Evolutionary conservation across 2,113 vertebrate genomes (phyloP).

Genomic region (Tetrao urogallus): DNA sequence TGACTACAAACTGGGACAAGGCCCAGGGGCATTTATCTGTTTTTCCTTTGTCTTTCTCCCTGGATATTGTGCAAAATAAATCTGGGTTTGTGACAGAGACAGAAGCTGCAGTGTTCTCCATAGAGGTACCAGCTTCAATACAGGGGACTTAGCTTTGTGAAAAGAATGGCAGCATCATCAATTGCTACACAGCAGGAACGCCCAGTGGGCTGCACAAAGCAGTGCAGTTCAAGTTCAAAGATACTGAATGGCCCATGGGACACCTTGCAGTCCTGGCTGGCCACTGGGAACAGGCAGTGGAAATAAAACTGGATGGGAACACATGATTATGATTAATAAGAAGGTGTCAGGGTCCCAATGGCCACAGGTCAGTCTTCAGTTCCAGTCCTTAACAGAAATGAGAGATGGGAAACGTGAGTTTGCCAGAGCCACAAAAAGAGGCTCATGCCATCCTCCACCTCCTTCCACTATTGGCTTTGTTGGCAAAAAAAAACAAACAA

Average conservation of each 20-base stretch:
- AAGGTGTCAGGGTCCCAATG: not conserved
- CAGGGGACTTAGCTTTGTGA: not conserved
- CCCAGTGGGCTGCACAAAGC: not conserved
- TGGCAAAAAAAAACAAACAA: not conserved
- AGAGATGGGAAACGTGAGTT: not conserved
- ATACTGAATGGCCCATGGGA: rapidly evolving
- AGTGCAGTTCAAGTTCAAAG: not conserved
- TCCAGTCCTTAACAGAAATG: not conserved
- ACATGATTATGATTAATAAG: not conserved
- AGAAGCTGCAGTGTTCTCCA: not conserved
- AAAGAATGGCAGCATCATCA: not conserved
- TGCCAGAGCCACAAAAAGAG: not conserved
- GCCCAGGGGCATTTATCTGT: not conserved
- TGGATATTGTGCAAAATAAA: not conserved
- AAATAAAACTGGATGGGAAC: not conserved
- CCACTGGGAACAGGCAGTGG: not conserved
- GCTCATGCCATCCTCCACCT: not conserved
- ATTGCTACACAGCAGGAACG: not conserved
- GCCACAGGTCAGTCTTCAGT: not conserved
- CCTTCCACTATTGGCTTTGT: not conserved
- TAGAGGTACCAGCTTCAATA: not conserved
- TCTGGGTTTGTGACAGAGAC: not conserved
- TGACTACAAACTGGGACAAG: slow-evolving; percentile 47
- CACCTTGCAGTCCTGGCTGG: not conserved
- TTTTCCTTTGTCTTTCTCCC: not conserved